phyloP scores from a whole-genome alignment of 2,113 vertebrate species.

The Madoqua kirkii region DNA sequence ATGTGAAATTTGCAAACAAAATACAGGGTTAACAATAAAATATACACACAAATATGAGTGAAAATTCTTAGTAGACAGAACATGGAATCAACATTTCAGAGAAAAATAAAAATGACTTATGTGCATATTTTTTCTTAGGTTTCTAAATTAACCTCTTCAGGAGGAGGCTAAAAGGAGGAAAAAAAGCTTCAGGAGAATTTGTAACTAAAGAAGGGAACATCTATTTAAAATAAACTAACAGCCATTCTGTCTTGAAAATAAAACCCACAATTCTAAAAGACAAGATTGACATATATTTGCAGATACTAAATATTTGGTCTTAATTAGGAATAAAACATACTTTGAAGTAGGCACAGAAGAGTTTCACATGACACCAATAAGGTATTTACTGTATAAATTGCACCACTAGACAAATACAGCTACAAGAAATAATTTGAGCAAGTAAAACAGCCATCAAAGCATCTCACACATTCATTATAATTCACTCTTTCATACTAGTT shows the following conservation, averaged over 20 bases:
- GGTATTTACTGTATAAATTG: constrained; percentile 73
- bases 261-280: constrained; percentile 68
- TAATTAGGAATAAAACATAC: constrained; percentile 71
- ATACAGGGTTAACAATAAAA: constrained; percentile 30
- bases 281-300: constrained; percentile 78
- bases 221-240: constrained; percentile 58
- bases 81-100: constrained; percentile 2
- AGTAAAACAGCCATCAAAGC: constrained; percentile 74
- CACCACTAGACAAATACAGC: constrained; percentile 74
- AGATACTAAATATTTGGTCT: constrained; percentile 67
- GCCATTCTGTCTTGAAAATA: constrained; percentile 61
- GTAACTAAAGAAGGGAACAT: constrained; percentile 31
- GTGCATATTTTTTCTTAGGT: constrained; percentile 29
- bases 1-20: constrained; percentile 30
- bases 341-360: constrained; percentile 75
- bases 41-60: constrained; percentile 20
- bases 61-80: constrained; percentile 33
- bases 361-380: constrained; percentile 74
- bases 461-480: constrained; percentile 69
- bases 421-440: constrained; percentile 74
- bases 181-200: constrained; percentile 44
- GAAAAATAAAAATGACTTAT: constrained; percentile 50
- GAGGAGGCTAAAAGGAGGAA: too few species aligned
- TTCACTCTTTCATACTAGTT: constrained; percentile 83
- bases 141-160: constrained; percentile 56